Evolutionary conservation across 1,140 invertebrate genomes (phyloP).

Genomic region (Melitaea cinxia): DNA sequence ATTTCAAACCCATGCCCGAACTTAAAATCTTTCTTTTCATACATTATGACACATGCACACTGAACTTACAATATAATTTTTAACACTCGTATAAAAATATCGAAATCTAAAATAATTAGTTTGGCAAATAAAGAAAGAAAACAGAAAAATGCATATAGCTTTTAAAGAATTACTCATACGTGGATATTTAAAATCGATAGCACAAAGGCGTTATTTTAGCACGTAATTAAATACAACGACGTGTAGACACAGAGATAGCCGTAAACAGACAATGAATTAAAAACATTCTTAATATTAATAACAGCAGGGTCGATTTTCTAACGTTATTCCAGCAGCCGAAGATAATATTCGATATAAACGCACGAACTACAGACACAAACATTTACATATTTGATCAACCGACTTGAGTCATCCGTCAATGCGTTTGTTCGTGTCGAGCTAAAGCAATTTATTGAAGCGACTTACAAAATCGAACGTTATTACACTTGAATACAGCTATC

Average conservation of each 20-base stretch:
- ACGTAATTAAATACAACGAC: slow-evolving; percentile 33
- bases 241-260: slow-evolving; percentile 26
- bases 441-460: slow-evolving; percentile 15
- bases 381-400: slow-evolving; percentile 43
- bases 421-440: slow-evolving; percentile 24
- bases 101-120: no score
- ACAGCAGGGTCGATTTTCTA: slow-evolving; percentile 21
- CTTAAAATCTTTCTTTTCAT: no score
- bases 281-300: slow-evolving; percentile 2
- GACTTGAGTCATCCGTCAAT: slow-evolving; percentile 37
- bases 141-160: no score
- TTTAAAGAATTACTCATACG: slow-evolving; percentile 20
- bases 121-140: no score
- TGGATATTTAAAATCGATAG: slow-evolving; percentile 32
- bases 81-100: no score
- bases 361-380: slow-evolving; percentile 32
- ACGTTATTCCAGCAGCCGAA: slow-evolving; percentile 9
- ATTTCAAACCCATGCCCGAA: no score
- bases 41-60: no score
- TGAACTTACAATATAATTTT: no score
- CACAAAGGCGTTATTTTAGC: slow-evolving; percentile 31
- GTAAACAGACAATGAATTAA: background rate
- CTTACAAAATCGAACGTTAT: slow-evolving; percentile 8
- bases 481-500: background rate
- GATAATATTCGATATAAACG: slow-evolving; percentile 32